Conservation (phyloP, 37 sponge, comb jelly and placozoan species). For the Oscarella lobularis region DNA sequence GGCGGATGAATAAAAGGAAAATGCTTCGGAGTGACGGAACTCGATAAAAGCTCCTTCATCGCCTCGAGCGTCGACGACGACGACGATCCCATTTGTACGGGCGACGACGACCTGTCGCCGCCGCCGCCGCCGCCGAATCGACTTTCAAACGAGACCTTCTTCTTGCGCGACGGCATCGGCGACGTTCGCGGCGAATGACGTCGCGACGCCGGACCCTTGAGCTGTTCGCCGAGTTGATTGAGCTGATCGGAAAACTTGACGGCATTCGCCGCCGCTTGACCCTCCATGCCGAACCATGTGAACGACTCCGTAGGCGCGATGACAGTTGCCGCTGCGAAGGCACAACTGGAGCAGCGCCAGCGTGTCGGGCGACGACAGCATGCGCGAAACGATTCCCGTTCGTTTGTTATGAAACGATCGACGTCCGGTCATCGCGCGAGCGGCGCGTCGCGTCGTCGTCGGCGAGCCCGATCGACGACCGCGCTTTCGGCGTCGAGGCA, state of each 20-base stretch:
- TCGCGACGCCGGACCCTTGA: slow-evolving; percentile 7
- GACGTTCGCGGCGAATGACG: background rate
- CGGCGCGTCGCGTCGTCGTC: too few relatives aligned
- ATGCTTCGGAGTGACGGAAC: background rate
- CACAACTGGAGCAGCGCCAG: slow-evolving; percentile 71
- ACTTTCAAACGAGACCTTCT: background rate
- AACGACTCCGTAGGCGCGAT: slow-evolving; percentile 61
- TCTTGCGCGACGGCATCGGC: background rate
- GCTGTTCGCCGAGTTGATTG: slow-evolving; percentile 25
- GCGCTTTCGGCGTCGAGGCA: background rate
- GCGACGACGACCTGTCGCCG: background rate
- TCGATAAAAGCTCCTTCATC: background rate
- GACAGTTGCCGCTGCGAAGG: slow-evolving; percentile 51
- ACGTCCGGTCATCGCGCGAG: background rate
- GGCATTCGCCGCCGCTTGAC: slow-evolving; percentile 35
- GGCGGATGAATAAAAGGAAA: background rate
- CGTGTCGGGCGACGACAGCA: slow-evolving; percentile 75
- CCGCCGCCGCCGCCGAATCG: background rate
- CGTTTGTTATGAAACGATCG: background rate
- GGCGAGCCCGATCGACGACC: background rate
- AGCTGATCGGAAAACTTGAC: slow-evolving; percentile 57
- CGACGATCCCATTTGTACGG: background rate
- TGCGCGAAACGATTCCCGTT: slow-evolving; percentile 27
- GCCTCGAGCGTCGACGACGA: background rate
- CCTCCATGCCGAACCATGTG: slow-evolving; percentile 61